Evolutionary conservation across 2,113 vertebrate genomes (phyloP).

Genomic region (Ochotona curzoniae): DNA sequence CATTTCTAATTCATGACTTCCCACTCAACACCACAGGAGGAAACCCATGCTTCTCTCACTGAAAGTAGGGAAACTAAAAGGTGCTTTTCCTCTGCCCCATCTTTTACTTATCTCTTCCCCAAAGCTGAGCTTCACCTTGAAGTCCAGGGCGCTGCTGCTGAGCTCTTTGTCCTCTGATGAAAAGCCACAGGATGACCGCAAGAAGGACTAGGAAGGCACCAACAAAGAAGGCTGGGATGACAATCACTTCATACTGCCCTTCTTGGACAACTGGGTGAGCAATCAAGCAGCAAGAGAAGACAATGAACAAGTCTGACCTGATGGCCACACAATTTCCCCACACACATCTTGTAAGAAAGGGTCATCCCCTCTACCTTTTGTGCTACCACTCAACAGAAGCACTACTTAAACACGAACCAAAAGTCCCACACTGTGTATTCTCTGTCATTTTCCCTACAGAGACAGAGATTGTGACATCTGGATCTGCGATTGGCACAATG

Average conservation of each 20-base stretch:
- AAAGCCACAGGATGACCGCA: constrained; percentile 87
- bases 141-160: constrained; percentile 64
- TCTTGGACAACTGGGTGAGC: constrained; percentile 81
- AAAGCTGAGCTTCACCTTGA: constrained; percentile 47
- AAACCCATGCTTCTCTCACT: background rate
- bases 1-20: background rate
- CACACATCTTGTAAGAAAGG: background rate
- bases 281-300: background rate
- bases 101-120: background rate
- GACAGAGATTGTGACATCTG: background rate
- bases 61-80: background rate
- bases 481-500: background rate
- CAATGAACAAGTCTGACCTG: background rate
- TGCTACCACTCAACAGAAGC: background rate
- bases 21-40: background rate
- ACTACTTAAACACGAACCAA: background rate
- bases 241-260: constrained; percentile 85
- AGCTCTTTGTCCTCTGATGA: constrained; percentile 80
- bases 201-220: constrained; percentile 83
- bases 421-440: background rate
- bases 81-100: background rate
- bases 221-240: constrained; percentile 85
- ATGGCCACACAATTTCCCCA: background rate
- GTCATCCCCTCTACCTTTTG: background rate
- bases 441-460: background rate